phyloP scores from a whole-genome alignment of 1,140 invertebrate genomes.

The Thaumatotibia leucotreta region DNA sequence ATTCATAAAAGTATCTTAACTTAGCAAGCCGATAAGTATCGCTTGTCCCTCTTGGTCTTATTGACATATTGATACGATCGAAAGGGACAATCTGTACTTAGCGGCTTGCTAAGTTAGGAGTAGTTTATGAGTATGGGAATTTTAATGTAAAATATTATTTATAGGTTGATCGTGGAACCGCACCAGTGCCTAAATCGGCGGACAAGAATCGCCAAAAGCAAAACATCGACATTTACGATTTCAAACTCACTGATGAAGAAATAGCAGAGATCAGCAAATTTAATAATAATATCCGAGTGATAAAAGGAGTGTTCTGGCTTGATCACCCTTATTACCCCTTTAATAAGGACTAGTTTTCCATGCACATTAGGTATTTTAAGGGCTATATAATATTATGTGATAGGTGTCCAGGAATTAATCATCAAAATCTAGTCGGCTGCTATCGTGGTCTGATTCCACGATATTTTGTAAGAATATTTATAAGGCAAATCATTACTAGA shows the following conservation, averaged over 20 bases:
- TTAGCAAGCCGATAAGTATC: too few species aligned
- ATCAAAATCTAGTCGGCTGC: too few species aligned
- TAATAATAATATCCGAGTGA: slow-evolving; percentile 78
- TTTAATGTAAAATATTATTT: slow-evolving; percentile 39
- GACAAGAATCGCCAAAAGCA: slow-evolving; percentile 81
- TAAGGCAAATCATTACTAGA: too few species aligned
- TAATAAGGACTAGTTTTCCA: slow-evolving; percentile 23
- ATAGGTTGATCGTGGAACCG: slow-evolving; percentile 79
- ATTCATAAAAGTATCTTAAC: too few species aligned
- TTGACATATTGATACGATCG: too few species aligned
- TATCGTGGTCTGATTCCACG: too few species aligned
- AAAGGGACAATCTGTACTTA: too few species aligned
- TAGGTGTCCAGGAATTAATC: too few species aligned
- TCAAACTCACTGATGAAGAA: slow-evolving; percentile 81
- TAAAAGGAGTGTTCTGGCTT: slow-evolving; percentile 67
- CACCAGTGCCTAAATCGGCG: slow-evolving; percentile 87
- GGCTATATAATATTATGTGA: too few species aligned
- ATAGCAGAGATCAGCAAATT: slow-evolving; percentile 79
- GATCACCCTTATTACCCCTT: slow-evolving; percentile 81
- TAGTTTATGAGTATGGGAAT: not conserved
- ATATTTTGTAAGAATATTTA: too few species aligned
- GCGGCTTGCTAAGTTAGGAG: not conserved
- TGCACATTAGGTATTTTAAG: too few species aligned
- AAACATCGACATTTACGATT: slow-evolving; percentile 87
- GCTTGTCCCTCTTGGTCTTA: too few species aligned